Conservation (phyloP, 2,888 invertebrate species). For the Drosophila niveifrons region DNA sequence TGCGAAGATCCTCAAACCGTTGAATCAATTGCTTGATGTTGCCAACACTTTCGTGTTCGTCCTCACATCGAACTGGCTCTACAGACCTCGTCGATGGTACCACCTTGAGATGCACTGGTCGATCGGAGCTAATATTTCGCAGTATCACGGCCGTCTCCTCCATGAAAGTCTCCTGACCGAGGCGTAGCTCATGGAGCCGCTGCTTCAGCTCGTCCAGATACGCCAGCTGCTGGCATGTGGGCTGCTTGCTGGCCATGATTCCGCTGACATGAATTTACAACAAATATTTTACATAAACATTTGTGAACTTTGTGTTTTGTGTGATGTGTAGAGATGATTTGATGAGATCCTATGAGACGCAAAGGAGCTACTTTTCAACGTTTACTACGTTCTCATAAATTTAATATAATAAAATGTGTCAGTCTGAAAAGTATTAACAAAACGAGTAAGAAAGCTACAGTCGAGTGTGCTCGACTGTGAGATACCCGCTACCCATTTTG, state of each 20-base stretch:
- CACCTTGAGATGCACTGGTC: not conserved
- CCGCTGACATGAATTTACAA: slow-evolving; percentile 43
- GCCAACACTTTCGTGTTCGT: slow-evolving; percentile 3
- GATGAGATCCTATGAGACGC: not conserved
- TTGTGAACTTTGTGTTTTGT: slow-evolving; percentile 24
- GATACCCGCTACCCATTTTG: too few relatives aligned
- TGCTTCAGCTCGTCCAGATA: slow-evolving; percentile 68
- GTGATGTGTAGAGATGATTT: slow-evolving; percentile 15
- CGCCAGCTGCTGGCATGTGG: slow-evolving; percentile 64
- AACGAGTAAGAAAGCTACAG: too few relatives aligned
- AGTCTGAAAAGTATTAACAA: too few relatives aligned
- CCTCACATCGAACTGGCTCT: not conserved
- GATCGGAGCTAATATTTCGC: slow-evolving; percentile 36
- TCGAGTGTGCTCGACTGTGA: too few relatives aligned
- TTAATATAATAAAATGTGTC: not conserved
- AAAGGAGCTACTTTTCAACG: not conserved
- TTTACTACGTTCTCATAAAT: not conserved
- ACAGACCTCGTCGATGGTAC: not conserved
- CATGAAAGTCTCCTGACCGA: slow-evolving; percentile 63
- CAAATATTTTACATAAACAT: slow-evolving; percentile 34
- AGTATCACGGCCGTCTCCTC: slow-evolving; percentile 61
- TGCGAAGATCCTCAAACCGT: slow-evolving; percentile 65
- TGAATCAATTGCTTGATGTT: slow-evolving; percentile 58
- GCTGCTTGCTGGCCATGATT: slow-evolving; percentile 51
- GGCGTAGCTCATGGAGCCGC: slow-evolving; percentile 58